Evolutionary conservation across 2,113 vertebrate species (phyloP).

Genomic region (Antechinus stuartii): DNA sequence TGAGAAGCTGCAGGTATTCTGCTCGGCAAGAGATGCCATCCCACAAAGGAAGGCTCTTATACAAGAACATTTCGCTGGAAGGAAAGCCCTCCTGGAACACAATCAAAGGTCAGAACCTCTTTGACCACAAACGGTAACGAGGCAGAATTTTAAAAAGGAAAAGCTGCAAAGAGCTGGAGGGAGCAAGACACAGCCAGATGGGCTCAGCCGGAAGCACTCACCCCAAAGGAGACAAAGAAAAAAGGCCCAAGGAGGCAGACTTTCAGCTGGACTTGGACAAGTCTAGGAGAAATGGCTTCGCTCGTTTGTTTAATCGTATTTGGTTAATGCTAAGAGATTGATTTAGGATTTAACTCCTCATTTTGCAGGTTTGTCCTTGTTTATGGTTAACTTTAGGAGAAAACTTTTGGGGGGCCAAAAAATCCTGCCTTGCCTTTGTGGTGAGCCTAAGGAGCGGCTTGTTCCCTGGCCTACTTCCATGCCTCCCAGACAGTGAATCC

Average conservation of each 20-base stretch:
- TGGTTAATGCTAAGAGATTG: not conserved
- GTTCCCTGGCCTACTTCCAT: no score
- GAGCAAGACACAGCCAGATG: not conserved
- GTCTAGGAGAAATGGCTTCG: not conserved
- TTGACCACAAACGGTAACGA: not conserved
- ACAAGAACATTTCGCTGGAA: constrained; percentile 92
- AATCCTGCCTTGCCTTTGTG: not conserved
- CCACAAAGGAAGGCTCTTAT: constrained; percentile 92
- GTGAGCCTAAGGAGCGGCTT: not conserved
- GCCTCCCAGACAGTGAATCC: not conserved
- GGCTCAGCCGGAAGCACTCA: not conserved
- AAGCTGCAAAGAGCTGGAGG: not conserved
- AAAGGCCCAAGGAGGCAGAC: not conserved
- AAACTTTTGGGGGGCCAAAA: not conserved
- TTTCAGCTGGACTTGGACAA: not conserved
- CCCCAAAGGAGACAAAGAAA: not conserved
- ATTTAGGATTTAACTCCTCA: not conserved
- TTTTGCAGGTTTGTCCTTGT: not conserved
- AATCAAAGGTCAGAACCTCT: constrained; percentile 43
- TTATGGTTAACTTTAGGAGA: not conserved
- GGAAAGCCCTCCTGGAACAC: constrained; percentile 91
- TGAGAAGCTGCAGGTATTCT: constrained; percentile 90
- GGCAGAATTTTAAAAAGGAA: no score
- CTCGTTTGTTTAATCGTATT: not conserved
- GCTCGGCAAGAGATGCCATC: constrained; percentile 88